These are phyloP conservation scores for Parus major DNA, from an alignment of 2,113 vertebrate species.

Conservation along the genomic window DNA sequence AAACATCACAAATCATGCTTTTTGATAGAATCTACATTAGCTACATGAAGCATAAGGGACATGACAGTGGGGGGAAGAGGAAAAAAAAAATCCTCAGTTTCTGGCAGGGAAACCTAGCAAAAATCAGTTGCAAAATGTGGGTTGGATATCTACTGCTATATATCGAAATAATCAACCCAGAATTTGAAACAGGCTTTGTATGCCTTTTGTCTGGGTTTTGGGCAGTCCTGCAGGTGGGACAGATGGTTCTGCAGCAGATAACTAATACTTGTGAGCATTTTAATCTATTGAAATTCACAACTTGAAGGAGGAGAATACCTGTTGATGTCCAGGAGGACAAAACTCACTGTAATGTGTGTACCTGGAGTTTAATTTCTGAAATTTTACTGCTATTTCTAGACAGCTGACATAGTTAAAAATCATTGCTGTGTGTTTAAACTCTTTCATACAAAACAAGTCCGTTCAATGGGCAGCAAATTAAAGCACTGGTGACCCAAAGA, in stretches of 20 bases:
- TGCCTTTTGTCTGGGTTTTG: background rate
- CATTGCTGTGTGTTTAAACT: background rate
- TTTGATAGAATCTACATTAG: slow-evolving; percentile 70
- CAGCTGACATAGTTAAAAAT: background rate
- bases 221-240: background rate
- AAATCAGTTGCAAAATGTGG: background rate
- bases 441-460: background rate
- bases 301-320: background rate
- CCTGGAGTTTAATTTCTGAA: background rate
- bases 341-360: background rate
- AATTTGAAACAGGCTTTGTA: background rate
- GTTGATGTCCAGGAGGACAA: background rate
- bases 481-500: background rate
- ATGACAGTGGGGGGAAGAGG: background rate
- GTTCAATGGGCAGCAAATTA: background rate
- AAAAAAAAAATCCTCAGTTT: background rate
- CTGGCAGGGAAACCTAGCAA: background rate
- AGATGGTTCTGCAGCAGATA: background rate
- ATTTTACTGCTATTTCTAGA: background rate
- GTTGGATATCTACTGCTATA: background rate
- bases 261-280: background rate
- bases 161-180: background rate
- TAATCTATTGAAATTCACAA: background rate
- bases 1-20: slow-evolving; percentile 71
- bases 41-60: slow-evolving; percentile 19